phyloP scores from a whole-genome alignment of 2,888 invertebrate genomes.

The Trachelus stipa region DNA sequence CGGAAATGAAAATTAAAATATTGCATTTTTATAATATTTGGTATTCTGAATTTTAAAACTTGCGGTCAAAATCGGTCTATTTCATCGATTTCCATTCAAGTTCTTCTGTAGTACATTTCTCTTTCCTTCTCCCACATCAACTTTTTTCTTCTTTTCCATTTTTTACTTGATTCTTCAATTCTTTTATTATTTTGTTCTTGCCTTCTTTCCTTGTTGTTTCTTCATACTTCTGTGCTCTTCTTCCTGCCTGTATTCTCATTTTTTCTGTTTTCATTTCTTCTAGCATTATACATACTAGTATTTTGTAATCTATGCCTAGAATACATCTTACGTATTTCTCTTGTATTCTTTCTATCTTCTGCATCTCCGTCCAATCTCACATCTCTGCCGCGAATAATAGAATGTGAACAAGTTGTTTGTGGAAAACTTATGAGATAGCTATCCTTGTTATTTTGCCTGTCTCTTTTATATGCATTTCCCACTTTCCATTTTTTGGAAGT shows the following conservation, averaged over 20 bases:
- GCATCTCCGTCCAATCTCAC: too few species aligned
- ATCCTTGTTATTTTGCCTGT: too few species aligned
- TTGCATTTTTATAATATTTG: too few species aligned
- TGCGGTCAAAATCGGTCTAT: too few species aligned
- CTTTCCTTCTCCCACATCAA: not conserved
- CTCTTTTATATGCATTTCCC: too few species aligned
- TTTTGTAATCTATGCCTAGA: slow-evolving; percentile 9
- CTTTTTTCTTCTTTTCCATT: slow-evolving; percentile 1
- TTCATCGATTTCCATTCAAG: not conserved
- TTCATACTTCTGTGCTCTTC: slow-evolving; percentile 12
- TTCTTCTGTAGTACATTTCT: not conserved
- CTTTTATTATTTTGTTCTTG: not conserved
- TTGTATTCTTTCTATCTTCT: slow-evolving; percentile 7
- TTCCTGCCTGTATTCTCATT: slow-evolving; percentile 5
- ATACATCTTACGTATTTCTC: slow-evolving; percentile 17
- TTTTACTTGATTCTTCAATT: too few species aligned
- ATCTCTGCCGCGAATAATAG: too few species aligned
- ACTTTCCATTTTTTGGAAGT: too few species aligned
- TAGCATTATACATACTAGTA: slow-evolving; percentile 16
- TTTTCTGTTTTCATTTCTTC: slow-evolving; percentile 3
- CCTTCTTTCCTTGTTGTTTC: not conserved
- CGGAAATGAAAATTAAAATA: too few species aligned
- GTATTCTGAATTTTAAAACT: too few species aligned
- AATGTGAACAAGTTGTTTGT: too few species aligned
- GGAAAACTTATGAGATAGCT: too few species aligned